Evolutionary conservation across 1,140 invertebrate genomes (phyloP).

Genomic region (Goniozus legneri): DNA sequence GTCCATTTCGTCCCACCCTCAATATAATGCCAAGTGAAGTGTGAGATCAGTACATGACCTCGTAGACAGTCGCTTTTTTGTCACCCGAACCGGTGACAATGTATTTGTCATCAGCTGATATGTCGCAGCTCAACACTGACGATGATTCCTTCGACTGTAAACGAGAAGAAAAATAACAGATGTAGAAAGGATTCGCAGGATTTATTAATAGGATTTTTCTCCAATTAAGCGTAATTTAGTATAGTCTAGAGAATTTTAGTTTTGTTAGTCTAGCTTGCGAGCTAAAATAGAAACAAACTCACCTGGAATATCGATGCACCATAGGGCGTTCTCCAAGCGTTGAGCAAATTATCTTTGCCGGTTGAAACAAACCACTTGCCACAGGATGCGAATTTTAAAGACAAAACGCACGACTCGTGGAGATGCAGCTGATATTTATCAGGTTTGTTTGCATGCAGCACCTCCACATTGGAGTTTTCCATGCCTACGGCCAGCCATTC

Average conservation of each 20-base stretch:
- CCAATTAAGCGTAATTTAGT: too few relatives aligned
- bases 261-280: too few relatives aligned
- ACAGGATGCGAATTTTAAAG: constrained; percentile 91
- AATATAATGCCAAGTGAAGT: too few relatives aligned
- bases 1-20: too few relatives aligned
- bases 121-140: constrained; percentile 98
- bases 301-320: constrained; percentile 99
- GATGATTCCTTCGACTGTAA: constrained; percentile 97
- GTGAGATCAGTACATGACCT: constrained; percentile 84
- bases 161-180: constrained; percentile 31
- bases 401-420: constrained; percentile 97
- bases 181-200: constrained; percentile 4
- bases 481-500: constrained; percentile 98
- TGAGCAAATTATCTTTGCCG: constrained; percentile 96
- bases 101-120: constrained; percentile 97
- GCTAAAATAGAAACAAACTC: too few relatives aligned
- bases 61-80: constrained; percentile 98
- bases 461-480: constrained; percentile 97
- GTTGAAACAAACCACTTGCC: constrained; percentile 99
- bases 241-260: too few relatives aligned
- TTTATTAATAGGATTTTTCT: neutral
- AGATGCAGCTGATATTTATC: constrained; percentile 97
- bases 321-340: constrained; percentile 97
- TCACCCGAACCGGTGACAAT: constrained; percentile 99
- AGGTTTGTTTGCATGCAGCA: constrained; percentile 90